A percentile compares a stretch with the other conserved stretches of the same genome.
Conservation (phyloP, 2,888 invertebrate genomes). For the Cartodere bifasciata region DNA sequence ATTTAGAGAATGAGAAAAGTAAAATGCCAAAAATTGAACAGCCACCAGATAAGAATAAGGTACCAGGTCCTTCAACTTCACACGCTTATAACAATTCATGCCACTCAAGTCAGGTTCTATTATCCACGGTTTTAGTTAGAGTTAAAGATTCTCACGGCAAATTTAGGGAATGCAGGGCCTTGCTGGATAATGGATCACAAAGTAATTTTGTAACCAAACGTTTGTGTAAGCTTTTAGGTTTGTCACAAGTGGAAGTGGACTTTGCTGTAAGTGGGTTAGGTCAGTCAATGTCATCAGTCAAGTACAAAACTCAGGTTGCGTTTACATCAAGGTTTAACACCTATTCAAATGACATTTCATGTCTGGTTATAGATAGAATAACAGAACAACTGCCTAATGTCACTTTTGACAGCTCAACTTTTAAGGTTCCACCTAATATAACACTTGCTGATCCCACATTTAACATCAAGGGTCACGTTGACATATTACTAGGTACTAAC, state of each 20-base stretch:
- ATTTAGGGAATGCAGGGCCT: slow-evolving; percentile 5
- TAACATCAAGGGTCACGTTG: slow-evolving; percentile 5
- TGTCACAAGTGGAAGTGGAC: too few species aligned
- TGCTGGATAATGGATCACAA: slow-evolving; percentile 9
- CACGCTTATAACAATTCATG: background rate
- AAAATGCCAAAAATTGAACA: background rate
- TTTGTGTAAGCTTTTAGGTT: too few species aligned
- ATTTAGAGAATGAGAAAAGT: slow-evolving; percentile 6
- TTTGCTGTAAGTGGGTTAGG: too few species aligned
- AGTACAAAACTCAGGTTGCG: background rate
- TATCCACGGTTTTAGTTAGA: too few species aligned
- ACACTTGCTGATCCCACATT: slow-evolving; percentile 9
- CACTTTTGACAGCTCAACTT: background rate
- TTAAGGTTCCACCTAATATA: slow-evolving; percentile 7
- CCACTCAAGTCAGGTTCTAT: slow-evolving; percentile 2
- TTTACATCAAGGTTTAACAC: background rate
- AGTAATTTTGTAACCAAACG: slow-evolving; percentile 3
- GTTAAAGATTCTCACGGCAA: slow-evolving; percentile 4
- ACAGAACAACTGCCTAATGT: background rate
- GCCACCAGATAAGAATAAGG: slow-evolving; percentile 1
- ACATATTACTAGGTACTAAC: slow-evolving; percentile 8
- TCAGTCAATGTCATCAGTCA: too few species aligned
- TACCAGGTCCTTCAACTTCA: slow-evolving; percentile 1
- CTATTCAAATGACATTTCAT: slow-evolving; percentile 1
- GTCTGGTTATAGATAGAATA: background rate